phyloP scores from a whole-genome alignment of 2,888 invertebrate species.

The Mimas tiliae region DNA sequence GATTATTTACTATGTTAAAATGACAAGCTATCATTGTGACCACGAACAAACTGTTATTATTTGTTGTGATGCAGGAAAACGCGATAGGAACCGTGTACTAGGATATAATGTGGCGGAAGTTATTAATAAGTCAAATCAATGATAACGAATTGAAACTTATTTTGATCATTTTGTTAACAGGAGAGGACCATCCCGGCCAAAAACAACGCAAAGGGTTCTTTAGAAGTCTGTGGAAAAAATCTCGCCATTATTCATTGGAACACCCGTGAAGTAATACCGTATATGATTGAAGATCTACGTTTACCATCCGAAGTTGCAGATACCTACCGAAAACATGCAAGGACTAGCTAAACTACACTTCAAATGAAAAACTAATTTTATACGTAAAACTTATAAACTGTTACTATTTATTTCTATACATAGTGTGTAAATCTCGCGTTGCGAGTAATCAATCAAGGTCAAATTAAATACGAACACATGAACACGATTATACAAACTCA shows the following conservation, averaged over 20 bases:
- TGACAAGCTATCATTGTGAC: background rate
- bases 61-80: background rate
- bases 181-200: conserved; percentile 87
- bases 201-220: conserved; percentile 95
- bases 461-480: background rate
- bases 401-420: background rate
- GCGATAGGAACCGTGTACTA: background rate
- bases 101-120: background rate
- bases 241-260: conserved; percentile 93
- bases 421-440: background rate
- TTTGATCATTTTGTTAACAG: conserved; percentile 69
- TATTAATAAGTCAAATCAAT: background rate
- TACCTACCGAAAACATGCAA: background rate
- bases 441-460: background rate
- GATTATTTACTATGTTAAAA: background rate
- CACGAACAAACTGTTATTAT: background rate
- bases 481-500: background rate
- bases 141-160: background rate
- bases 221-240: conserved; percentile 95
- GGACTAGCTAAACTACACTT: background rate
- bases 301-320: background rate
- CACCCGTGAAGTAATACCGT: conserved; percentile 86
- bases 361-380: background rate
- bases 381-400: background rate
- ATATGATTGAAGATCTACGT: background rate